A percentile compares a stretch with the other conserved stretches of the same genome.
These are phyloP conservation scores for Pelecanoides urinatrix DNA, from an alignment of 2,113 vertebrate genomes.

Conservation along the genomic window DNA sequence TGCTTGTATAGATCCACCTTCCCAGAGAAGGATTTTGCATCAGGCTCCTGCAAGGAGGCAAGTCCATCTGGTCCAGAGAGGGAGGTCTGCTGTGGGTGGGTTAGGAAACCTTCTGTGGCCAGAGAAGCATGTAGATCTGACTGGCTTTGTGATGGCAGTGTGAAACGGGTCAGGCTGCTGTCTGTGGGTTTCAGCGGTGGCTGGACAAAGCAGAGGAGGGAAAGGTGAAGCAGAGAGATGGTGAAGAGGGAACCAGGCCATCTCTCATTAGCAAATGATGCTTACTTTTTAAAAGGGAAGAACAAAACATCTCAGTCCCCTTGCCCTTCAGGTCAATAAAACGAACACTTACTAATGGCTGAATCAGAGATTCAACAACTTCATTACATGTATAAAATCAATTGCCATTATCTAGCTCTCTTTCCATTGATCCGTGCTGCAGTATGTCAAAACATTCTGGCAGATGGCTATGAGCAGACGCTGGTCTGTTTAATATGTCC, in stretches of 20 bases:
- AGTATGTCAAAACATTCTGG: neutral
- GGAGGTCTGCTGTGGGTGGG: neutral
- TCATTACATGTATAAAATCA: neutral
- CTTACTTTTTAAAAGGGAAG: neutral
- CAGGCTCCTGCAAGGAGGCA: neutral
- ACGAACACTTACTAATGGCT: neutral
- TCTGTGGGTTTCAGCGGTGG: neutral
- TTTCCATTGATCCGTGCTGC: neutral
- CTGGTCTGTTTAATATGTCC: accelerated
- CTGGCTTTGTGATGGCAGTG: neutral
- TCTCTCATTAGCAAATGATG: neutral
- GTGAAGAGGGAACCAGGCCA: neutral
- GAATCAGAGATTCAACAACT: neutral
- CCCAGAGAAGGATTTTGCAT: neutral
- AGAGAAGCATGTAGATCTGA: neutral
- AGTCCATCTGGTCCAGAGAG: neutral
- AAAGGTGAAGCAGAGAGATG: neutral
- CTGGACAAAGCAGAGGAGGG: neutral
- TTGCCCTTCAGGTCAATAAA: neutral
- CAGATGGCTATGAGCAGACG: neutral
- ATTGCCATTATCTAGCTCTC: neutral
- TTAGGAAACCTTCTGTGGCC: neutral
- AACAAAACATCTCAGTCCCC: neutral
- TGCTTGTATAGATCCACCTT: neutral
- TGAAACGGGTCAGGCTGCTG: neutral